These are phyloP conservation scores for Pantherophis alleghaniensis DNA, from an alignment of 2,797 vertebrate genomes.

Conservation along the genomic window DNA sequence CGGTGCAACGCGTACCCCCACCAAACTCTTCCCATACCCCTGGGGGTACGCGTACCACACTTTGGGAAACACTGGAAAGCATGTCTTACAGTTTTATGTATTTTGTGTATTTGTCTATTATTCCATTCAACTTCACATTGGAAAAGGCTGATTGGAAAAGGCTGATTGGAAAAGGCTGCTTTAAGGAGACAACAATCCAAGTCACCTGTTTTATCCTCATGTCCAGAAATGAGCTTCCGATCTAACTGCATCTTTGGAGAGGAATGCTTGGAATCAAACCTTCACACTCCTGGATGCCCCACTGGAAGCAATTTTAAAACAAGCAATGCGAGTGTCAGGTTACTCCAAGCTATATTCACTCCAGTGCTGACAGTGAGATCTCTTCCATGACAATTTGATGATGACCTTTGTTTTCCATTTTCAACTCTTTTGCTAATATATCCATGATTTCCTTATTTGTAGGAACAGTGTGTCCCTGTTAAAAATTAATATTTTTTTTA, in stretches of 20 bases:
- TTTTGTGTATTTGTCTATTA: background rate
- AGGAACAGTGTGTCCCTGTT: constrained; percentile 44
- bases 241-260: background rate
- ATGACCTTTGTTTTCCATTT: background rate
- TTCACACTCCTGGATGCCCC: background rate
- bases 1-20: too few relatives aligned
- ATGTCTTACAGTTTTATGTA: background rate
- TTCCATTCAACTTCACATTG: too few relatives aligned
- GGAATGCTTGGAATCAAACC: background rate
- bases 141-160: background rate
- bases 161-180: background rate
- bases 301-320: background rate
- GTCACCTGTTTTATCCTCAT: background rate
- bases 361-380: background rate
- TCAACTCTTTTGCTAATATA: background rate
- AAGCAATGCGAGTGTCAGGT: background rate
- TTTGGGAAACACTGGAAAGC: too few relatives aligned
- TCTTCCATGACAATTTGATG: background rate
- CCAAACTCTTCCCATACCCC: too few relatives aligned
- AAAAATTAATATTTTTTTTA: too few relatives aligned
- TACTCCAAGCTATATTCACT: too few relatives aligned
- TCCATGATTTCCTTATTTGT: background rate
- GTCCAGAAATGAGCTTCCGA: background rate
- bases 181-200: background rate
- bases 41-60: too few relatives aligned